Conservation (phyloP, 2,113 vertebrate genomes). For the Galemys pyrenaicus region DNA sequence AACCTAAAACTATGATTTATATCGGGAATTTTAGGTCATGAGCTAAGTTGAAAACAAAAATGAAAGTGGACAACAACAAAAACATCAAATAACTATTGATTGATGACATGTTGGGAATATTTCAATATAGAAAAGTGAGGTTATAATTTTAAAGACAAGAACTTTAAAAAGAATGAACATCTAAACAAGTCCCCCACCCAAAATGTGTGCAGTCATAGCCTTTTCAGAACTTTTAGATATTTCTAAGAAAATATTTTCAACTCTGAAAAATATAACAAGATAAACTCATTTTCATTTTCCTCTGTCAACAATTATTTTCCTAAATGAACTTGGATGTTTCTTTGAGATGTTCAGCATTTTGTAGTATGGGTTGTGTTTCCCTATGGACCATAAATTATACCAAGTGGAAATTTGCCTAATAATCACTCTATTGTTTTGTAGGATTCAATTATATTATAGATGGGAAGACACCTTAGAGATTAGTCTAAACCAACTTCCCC, state of each 20-base stretch:
- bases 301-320: background rate
- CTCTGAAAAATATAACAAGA: background rate
- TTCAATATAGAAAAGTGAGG: background rate
- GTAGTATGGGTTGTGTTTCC: background rate
- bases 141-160: background rate
- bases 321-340: conserved; percentile 4
- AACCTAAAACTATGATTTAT: background rate
- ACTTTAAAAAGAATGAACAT: background rate
- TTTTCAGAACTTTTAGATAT: background rate
- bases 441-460: background rate
- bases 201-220: background rate
- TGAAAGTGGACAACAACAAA: background rate
- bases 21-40: background rate
- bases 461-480: background rate
- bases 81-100: background rate
- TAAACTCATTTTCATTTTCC: background rate
- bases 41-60: background rate
- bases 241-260: conserved; percentile 13
- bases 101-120: background rate
- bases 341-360: conserved; percentile 1
- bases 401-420: background rate
- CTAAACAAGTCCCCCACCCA: background rate
- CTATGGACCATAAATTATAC: background rate
- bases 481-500: background rate
- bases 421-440: background rate